phyloP scores from a whole-genome alignment of 2,888 invertebrate species.

The Heterodera filipjevi region DNA sequence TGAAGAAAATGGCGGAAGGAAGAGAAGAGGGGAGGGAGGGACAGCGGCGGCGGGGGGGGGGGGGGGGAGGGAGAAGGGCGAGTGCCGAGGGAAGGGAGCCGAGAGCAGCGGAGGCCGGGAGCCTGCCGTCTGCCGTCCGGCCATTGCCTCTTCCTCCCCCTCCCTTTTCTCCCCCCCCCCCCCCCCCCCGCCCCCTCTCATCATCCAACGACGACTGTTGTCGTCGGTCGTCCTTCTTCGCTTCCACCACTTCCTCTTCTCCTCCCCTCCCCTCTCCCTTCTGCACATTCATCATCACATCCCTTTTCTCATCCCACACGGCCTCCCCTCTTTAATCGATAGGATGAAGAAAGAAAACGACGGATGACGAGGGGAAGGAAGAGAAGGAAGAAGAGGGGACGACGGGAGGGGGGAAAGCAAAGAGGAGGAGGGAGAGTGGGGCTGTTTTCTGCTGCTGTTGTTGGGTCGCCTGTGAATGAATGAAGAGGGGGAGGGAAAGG shows the following conservation, averaged over 20 bases:
- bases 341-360: slow-evolving; percentile 1
- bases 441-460: slow-evolving; percentile 16
- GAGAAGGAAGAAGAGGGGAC: slow-evolving; percentile 4
- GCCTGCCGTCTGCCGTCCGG: background rate
- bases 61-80: background rate
- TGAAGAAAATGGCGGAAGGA: background rate
- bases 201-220: slow-evolving; percentile 4
- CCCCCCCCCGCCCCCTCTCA: background rate
- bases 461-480: slow-evolving; percentile 10
- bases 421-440: background rate
- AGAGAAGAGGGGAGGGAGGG: background rate
- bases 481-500: background rate
- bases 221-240: background rate
- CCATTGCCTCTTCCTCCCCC: no score
- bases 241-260: slow-evolving; percentile 5
- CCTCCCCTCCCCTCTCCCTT: background rate
- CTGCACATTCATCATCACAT: background rate
- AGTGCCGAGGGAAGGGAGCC: background rate
- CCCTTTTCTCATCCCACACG: background rate
- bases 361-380: background rate
- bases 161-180: background rate
- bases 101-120: background rate
- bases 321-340: background rate
- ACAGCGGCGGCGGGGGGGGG: background rate
- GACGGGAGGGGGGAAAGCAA: slow-evolving; percentile 6